phyloP scores from a whole-genome alignment of 2,797 vertebrate genomes.

The Gila robusta region DNA sequence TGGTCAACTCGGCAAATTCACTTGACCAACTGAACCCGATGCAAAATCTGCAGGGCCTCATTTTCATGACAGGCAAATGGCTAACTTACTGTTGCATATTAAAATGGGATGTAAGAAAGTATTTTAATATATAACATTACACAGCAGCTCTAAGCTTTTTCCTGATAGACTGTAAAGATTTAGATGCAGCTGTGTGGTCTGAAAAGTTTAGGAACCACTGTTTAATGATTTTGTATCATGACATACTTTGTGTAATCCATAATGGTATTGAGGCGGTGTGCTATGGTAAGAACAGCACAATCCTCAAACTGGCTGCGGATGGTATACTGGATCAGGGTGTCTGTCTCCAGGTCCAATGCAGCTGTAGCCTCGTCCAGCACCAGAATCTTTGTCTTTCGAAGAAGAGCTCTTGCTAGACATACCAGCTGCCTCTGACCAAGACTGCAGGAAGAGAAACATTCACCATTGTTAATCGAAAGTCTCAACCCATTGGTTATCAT shows the following conservation, averaged over 20 bases:
- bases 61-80: not conserved
- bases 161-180: not conserved
- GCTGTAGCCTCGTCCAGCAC: constrained; percentile 95
- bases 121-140: not conserved
- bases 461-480: not conserved
- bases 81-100: not conserved
- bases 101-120: not conserved
- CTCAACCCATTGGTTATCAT: not conserved
- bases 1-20: not conserved
- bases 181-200: not conserved
- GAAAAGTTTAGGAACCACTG: not conserved
- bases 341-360: constrained; percentile 90
- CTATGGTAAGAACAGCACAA: constrained; percentile 92
- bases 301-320: constrained; percentile 87
- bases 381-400: constrained; percentile 91
- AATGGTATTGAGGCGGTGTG: constrained; percentile 90
- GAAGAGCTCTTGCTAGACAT: constrained; percentile 92
- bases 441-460: constrained; percentile 70
- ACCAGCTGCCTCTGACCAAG: constrained; percentile 94
- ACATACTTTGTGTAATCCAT: constrained; percentile 91
- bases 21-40: not conserved
- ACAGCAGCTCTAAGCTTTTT: not conserved
- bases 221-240: not conserved
- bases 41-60: not conserved
- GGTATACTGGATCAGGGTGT: constrained; percentile 89